Conservation (phyloP, 2,888 invertebrate genomes). For the Chrysina gloriosa region DNA sequence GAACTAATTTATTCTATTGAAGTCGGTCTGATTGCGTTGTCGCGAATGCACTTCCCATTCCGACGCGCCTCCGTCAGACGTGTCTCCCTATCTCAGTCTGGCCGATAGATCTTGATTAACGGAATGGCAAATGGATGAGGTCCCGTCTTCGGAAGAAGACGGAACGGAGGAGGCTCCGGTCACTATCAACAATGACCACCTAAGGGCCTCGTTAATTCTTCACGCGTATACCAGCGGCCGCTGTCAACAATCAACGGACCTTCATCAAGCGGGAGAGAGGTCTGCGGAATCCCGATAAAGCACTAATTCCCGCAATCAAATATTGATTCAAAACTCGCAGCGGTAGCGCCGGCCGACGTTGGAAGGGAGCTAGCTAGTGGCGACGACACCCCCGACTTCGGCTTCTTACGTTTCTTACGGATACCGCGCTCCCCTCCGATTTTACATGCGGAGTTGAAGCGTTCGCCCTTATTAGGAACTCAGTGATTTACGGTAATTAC, state of each 20-base stretch:
- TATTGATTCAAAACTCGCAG: conserved; percentile 66
- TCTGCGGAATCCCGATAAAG: conserved; percentile 67
- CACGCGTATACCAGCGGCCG: conserved; percentile 63
- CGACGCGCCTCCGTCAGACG: conserved; percentile 4
- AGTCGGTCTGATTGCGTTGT: conserved; percentile 32
- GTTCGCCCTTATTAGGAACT: conserved; percentile 67
- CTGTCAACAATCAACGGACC: conserved; percentile 67
- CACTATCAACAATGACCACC: conserved; percentile 50
- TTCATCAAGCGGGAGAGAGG: conserved; percentile 64
- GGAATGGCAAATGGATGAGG: conserved; percentile 12
- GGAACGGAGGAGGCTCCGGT: conserved; percentile 29
- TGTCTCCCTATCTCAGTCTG: conserved; percentile 13
- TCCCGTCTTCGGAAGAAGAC: conserved; percentile 35
- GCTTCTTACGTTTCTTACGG: conserved; percentile 61
- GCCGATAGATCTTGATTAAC: conserved; percentile 34
- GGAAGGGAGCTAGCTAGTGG: conserved; percentile 36
- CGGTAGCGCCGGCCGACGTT: conserved; percentile 11
- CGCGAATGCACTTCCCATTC: conserved; percentile 4
- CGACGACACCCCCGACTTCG: conserved; percentile 45
- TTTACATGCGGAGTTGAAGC: conserved; percentile 63
- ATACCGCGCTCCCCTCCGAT: conserved; percentile 62
- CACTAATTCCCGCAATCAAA: conserved; percentile 68
- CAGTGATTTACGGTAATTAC: conserved; percentile 73
- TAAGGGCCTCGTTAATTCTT: conserved; percentile 63
- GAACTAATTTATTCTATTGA: conserved; percentile 39